Conservation (phyloP, 2,888 invertebrate genomes). For the Campoletis raptor region DNA sequence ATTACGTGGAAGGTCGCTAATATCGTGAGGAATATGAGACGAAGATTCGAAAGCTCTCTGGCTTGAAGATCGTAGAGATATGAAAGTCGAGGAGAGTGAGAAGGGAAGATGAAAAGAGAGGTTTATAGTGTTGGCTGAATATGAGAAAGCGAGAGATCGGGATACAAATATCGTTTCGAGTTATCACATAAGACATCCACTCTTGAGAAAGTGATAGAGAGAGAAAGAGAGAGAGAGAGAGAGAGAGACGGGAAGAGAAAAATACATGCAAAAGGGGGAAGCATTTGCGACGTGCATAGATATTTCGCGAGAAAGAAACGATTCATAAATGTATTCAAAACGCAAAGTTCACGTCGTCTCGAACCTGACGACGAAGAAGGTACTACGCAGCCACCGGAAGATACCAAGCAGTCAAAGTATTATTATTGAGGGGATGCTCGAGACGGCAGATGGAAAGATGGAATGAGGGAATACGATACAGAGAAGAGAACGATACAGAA, state of each 20-base stretch:
- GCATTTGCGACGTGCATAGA: constrained; percentile 9
- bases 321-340: constrained; percentile 82
- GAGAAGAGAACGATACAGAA: background rate
- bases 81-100: constrained; percentile 47
- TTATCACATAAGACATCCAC: constrained; percentile 24
- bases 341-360: constrained; percentile 71
- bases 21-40: constrained; percentile 77
- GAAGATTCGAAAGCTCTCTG: constrained; percentile 69
- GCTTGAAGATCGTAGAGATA: constrained; percentile 14
- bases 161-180: constrained; percentile 33
- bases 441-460: constrained; percentile 49
- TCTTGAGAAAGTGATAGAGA: background rate
- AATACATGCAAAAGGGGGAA: constrained; percentile 8
- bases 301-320: constrained; percentile 69
- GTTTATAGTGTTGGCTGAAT: constrained; percentile 12
- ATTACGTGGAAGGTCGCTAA: constrained; percentile 80
- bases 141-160: constrained; percentile 56
- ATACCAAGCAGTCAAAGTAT: constrained; percentile 73
- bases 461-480: constrained; percentile 38
- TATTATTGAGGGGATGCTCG: constrained; percentile 67
- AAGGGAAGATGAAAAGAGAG: constrained; percentile 37
- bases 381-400: constrained; percentile 43
- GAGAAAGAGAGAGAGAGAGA: constrained; percentile 1
- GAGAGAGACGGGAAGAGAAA: constrained; percentile 7
- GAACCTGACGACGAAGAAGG: constrained; percentile 60